Conservation (phyloP, 2,888 invertebrate species). For the Pandemis cinnamomeana region DNA sequence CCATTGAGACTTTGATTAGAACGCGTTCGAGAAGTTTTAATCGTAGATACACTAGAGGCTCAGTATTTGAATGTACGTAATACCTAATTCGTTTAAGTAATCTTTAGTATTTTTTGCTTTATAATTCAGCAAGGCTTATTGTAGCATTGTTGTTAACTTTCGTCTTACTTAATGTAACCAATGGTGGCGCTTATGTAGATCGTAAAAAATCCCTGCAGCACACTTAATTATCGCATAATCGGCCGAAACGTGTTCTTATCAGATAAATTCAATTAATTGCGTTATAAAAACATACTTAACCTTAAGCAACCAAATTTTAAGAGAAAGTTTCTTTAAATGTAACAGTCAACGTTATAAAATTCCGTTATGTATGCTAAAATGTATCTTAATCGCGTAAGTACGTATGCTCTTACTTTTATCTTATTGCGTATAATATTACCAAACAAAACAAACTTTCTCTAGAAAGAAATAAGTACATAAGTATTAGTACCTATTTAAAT, state of each 20-base stretch:
- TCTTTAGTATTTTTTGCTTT: too few relatives aligned
- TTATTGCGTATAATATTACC: background rate
- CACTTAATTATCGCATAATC: slow-evolving; percentile 19
- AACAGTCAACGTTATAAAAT: slow-evolving; percentile 17
- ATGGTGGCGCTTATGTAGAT: slow-evolving; percentile 14
- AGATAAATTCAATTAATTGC: slow-evolving; percentile 15
- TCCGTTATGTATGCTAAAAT: slow-evolving; percentile 30
- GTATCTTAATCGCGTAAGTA: slow-evolving; percentile 19
- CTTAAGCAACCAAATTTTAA: slow-evolving; percentile 28
- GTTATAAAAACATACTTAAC: slow-evolving; percentile 37
- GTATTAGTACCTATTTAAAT: background rate
- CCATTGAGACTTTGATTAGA: too few relatives aligned
- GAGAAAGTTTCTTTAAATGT: slow-evolving; percentile 39
- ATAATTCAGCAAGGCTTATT: too few relatives aligned
- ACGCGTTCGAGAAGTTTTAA: too few relatives aligned
- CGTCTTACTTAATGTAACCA: slow-evolving; percentile 7
- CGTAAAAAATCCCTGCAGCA: slow-evolving; percentile 4
- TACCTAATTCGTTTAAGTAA: too few relatives aligned
- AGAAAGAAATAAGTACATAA: background rate
- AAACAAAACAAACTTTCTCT: background rate
- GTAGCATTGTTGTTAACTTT: background rate
- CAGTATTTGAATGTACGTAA: too few relatives aligned
- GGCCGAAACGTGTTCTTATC: slow-evolving; percentile 20
- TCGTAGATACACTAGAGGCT: too few relatives aligned
- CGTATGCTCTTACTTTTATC: slow-evolving; percentile 33